Percentiles rank a stretch among this genome's conserved stretches.
Evolutionary conservation across 2,888 invertebrate genomes (phyloP).

Genomic region (Oegoconia quadripuncta): DNA sequence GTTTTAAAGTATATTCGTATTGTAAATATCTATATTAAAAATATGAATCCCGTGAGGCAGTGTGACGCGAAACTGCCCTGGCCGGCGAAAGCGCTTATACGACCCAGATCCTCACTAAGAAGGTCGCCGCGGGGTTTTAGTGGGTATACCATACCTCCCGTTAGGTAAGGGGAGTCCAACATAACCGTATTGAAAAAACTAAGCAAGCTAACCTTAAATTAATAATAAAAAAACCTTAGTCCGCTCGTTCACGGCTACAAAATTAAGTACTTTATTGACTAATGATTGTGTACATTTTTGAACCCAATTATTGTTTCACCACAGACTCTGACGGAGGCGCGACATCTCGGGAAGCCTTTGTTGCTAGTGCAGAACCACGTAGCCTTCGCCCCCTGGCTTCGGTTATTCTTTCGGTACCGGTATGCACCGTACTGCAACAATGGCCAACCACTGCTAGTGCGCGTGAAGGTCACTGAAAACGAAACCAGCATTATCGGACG

Average conservation of each 20-base stretch:
- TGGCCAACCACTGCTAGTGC: not conserved
- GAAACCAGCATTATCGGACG: not conserved
- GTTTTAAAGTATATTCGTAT: no score
- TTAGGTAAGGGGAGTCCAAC: no score
- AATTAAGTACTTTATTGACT: not conserved
- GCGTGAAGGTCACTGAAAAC: not conserved
- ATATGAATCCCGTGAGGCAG: no score
- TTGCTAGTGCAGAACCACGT: constrained; percentile 1
- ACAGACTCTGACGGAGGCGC: constrained; percentile 1
- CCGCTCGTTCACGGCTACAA: not conserved
- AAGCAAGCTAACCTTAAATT: no score
- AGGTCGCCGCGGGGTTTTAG: no score
- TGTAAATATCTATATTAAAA: no score
- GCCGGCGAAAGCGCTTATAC: no score
- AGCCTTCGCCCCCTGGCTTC: not conserved
- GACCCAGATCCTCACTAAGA: no score
- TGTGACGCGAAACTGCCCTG: no score
- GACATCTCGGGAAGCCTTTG: not conserved
- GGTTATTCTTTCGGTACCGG: not conserved
- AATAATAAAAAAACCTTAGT: not conserved
- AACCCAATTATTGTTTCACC: not conserved
- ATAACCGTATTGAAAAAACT: no score
- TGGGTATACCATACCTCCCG: no score
- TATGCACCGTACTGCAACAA: not conserved
- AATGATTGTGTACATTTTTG: constrained; percentile 1